Evolutionary conservation across 2,888 invertebrate genomes (phyloP), one percentile per base, ranked within the genome.

Genomic region (Chrysodeixis includens): DNA sequence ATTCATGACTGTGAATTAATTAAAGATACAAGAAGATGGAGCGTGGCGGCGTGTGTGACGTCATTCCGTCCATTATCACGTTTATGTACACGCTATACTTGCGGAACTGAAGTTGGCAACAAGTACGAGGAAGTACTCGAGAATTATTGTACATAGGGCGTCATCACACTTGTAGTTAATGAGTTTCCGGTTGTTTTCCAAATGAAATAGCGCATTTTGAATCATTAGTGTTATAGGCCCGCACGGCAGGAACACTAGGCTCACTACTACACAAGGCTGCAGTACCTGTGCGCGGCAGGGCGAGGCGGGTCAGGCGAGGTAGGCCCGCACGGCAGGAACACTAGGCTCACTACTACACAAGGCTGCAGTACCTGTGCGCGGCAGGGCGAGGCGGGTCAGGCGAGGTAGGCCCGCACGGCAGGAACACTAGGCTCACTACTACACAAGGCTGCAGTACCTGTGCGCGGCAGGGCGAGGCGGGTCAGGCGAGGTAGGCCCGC

Each of bases 311-410:
- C 90, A 93, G 75, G 93, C 93, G 82, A 93, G 91, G 86, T 90
- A 90, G 55, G 94, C 99, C 97, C 60, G 98, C 62, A 99, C 98
- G 26, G 26, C 26, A 26, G 26, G 26, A 26, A 26, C 26, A 26
- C 26, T 26, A 26, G 26, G 26, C 26, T 26, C 26, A 26, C 26
- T 26, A 26, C 26, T 26, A 26, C 26, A 26, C 26, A 26, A 26
- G 26, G 26, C 26, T 26, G 26, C 14, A 35, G 35, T 35, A 35
- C 35, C 35, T 35, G 35, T 14, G 35, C 26, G 26, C 26, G 26
- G 26, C 26, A 3, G 35, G 35, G 14, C 35, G 35, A 4, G 35
- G 35, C 35, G 35, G 14, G 44, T 46, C 44, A 46, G 14, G 44
- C 14, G 16, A 35, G 35, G 35, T 35, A 35, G 35, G 35, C 35